Conservation (phyloP, 2,888 invertebrate species). For the Congeria kusceri region DNA sequence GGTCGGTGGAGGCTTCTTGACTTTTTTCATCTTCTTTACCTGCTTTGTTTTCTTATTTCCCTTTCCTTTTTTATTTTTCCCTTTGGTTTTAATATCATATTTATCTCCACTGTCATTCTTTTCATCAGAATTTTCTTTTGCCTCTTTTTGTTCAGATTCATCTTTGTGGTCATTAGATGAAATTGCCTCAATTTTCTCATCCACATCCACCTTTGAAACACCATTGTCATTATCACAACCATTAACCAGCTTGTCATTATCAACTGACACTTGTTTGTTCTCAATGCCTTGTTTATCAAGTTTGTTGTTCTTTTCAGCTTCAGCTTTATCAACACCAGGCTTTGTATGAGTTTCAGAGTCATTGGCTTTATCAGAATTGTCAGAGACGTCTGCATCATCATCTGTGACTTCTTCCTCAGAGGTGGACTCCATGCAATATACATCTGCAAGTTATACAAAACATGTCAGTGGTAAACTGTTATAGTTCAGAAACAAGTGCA, state of each 20-base stretch:
- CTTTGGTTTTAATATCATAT: constrained; percentile 8
- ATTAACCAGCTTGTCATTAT: constrained; percentile 1
- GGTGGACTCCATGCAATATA: constrained; percentile 61
- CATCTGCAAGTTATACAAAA: constrained; percentile 1
- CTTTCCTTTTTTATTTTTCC: constrained; percentile 37
- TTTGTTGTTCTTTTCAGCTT: constrained; percentile 7
- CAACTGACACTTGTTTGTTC: constrained; percentile 3
- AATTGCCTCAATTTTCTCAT: not conserved
- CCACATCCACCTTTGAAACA: not conserved
- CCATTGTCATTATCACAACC: not conserved
- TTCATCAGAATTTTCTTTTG: constrained; percentile 20
- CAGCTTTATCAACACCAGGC: constrained; percentile 15
- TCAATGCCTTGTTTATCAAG: not conserved
- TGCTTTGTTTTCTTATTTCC: constrained; percentile 41
- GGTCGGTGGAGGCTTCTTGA: constrained; percentile 87
- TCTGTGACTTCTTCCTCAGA: constrained; percentile 58
- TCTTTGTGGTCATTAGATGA: constrained; percentile 38
- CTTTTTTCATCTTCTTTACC: constrained; percentile 76
- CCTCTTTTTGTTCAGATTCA: constrained; percentile 39
- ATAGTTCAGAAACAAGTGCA: too few relatives aligned
- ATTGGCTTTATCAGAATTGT: constrained; percentile 23
- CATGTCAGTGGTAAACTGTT: too few relatives aligned
- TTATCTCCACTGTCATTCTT: constrained; percentile 33
- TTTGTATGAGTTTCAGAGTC: constrained; percentile 18
- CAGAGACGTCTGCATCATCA: constrained; percentile 37